Evolutionary conservation across 2,113 vertebrate genomes (phyloP), one percentile per base, ranked within the genome.

Genomic region (Noctilio leporinus): DNA sequence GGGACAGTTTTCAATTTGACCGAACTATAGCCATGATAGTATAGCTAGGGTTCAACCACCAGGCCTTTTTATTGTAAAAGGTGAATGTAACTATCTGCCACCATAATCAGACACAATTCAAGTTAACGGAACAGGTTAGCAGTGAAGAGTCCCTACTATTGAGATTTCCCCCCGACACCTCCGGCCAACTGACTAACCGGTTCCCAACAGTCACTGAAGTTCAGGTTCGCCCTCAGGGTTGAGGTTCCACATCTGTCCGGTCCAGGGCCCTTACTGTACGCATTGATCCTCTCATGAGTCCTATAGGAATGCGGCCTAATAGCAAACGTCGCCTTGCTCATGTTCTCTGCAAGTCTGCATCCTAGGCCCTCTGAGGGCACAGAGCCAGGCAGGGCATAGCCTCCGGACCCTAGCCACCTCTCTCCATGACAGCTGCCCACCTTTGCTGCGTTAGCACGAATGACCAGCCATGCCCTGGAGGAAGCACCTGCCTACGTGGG

Each of bases 281-380:
- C 14, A 14, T 0, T 6, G 28, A 38, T 33, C 43, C 53, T 92
- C 40, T 38, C 35, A 19, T 55, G 64, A 77, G 33, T 40, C 26
- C 30, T n/a, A 7, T 6, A 12, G 5, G 0, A 35, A 65, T 28
- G 28, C 0, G 10, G 64, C 26, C 0, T 1, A 24, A 70, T 20
- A 43, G 19, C 67, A 53, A 5, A 16, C 0, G 33, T 30, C 9
- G n/a, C 64, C 62, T 84, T n/a, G 8, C 11, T 47, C 24, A 12
- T 4, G n/a, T 17, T 95, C 70, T 35, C 38, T 5, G 10, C 30
- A 57, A 30, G 49, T 33, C 67, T 73, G 49, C 15, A 20, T 0
- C 12, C 10, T 15, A 24, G 28, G 33, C 3, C 8, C 26, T 45
- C 28, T 45, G 55, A 43, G 43, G 76, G 30, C 16, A n/a, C 77